These are phyloP conservation scores for Caenorhabditis sp. DNA, from an alignment of 2,888 invertebrate species.

Conservation along the genomic window DNA sequence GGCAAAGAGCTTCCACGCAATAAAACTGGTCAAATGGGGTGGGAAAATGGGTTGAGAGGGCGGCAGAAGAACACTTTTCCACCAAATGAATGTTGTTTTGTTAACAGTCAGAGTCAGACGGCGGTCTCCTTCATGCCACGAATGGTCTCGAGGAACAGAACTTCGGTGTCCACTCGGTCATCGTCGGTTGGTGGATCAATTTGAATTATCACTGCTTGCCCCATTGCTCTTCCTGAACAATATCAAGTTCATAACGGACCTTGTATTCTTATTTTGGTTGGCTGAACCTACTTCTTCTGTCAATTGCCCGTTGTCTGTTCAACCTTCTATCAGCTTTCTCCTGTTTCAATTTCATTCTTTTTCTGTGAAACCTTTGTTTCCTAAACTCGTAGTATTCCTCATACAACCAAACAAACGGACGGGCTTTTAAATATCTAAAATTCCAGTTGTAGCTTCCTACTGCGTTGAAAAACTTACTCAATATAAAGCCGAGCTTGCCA, in stretches of 20 bases:
- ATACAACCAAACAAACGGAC: neutral
- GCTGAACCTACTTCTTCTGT: neutral
- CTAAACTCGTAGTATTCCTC: neutral
- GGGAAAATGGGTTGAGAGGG: constrained; percentile 52
- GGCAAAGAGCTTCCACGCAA: constrained; percentile 51
- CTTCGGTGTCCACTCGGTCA: constrained; percentile 5
- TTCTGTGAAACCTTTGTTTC: neutral
- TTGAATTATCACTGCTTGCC: neutral
- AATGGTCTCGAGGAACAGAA: neutral
- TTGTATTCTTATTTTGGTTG: neutral
- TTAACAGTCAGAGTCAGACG: neutral
- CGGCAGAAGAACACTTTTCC: constrained; percentile 44
- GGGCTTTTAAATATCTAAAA: neutral
- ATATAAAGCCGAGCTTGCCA: constrained; percentile 12
- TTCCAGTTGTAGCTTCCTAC: neutral
- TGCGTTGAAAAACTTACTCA: constrained; percentile 11
- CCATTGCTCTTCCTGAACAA: too few relatives aligned
- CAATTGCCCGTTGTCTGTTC: neutral
- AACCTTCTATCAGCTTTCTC: neutral
- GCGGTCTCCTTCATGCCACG: neutral
- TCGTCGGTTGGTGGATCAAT: neutral
- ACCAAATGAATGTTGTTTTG: constrained; percentile 29
- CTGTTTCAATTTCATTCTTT: neutral
- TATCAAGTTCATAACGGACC: too few relatives aligned
- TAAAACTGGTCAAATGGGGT: constrained; percentile 50